Conservation (phyloP, 2,888 invertebrate species). For the Tholera decimalis region DNA sequence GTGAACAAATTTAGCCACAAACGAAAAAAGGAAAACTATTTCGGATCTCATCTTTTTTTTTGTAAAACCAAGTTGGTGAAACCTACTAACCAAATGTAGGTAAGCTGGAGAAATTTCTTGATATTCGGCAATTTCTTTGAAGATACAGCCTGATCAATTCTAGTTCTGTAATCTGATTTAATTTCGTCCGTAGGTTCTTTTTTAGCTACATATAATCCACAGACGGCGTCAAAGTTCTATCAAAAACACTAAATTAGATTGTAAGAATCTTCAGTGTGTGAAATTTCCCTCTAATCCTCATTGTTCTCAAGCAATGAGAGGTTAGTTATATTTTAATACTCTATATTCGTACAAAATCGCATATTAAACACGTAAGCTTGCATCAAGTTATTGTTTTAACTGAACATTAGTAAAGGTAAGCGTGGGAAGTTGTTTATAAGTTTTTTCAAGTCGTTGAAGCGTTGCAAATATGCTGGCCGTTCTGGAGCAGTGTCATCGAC, state of each 20-base stretch:
- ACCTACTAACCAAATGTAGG: conserved; percentile 77
- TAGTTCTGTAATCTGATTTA: background rate
- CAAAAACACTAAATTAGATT: background rate
- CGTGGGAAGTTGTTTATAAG: conserved; percentile 80
- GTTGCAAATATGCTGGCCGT: conserved; percentile 79
- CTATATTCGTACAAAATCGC: conserved; percentile 38
- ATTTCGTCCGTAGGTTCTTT: background rate
- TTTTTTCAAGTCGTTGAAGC: conserved; percentile 79
- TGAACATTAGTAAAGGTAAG: conserved; percentile 64
- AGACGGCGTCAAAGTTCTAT: background rate
- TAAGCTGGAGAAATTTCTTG: conserved; percentile 69
- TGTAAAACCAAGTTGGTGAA: conserved; percentile 64
- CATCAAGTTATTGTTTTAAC: conserved; percentile 49
- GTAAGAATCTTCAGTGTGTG: background rate
- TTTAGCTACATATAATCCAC: background rate
- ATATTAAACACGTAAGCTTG: conserved; percentile 49
- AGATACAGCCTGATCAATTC: background rate
- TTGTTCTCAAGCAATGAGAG: background rate
- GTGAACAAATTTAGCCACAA: conserved; percentile 71
- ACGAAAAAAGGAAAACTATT: conserved; percentile 62
- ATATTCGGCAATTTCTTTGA: conserved; percentile 45
- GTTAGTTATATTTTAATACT: conserved; percentile 28
- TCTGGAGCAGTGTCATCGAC: conserved; percentile 80
- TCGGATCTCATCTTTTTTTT: conserved; percentile 62
- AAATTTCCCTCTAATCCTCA: background rate